Conservation (phyloP, 2,888 invertebrate genomes). For the Corbicula japonica region DNA sequence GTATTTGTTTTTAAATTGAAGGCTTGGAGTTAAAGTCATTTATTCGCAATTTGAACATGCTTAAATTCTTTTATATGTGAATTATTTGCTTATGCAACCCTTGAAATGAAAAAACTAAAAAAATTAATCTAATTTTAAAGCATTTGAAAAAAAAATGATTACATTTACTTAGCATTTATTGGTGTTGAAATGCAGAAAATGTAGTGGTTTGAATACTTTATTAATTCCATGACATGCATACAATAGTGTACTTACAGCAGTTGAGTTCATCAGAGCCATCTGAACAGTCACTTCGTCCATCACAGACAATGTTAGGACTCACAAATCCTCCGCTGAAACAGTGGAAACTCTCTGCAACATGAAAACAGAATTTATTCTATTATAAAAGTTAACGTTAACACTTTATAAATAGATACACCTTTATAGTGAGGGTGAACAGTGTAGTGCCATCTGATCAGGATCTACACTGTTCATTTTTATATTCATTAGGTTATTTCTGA, state of each 20-base stretch:
- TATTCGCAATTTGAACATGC: no score
- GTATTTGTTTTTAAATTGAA: no score
- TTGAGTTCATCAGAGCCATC: constrained; percentile 69
- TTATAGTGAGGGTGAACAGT: neutral
- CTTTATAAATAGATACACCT: neutral
- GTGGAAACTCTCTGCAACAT: constrained; percentile 41
- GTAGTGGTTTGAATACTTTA: no score
- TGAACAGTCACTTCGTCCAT: constrained; percentile 55
- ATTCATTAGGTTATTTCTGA: neutral
- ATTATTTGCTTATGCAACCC: no score
- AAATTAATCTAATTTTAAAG: no score
- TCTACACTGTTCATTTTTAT: neutral
- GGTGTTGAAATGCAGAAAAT: no score
- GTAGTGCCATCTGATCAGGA: neutral
- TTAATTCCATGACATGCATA: neutral
- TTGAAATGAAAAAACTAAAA: no score
- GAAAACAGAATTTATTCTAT: constrained; percentile 1
- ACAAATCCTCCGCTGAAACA: constrained; percentile 49
- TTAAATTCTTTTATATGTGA: no score
- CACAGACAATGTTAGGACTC: constrained; percentile 16
- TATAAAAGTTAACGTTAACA: neutral
- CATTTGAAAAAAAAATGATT: no score
- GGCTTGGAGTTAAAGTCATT: no score
- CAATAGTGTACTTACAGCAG: constrained; percentile 62
- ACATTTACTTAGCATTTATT: no score